These are phyloP conservation scores for Anthoscopus minutus DNA, from an alignment of 2,113 vertebrate species.

Conservation along the genomic window DNA sequence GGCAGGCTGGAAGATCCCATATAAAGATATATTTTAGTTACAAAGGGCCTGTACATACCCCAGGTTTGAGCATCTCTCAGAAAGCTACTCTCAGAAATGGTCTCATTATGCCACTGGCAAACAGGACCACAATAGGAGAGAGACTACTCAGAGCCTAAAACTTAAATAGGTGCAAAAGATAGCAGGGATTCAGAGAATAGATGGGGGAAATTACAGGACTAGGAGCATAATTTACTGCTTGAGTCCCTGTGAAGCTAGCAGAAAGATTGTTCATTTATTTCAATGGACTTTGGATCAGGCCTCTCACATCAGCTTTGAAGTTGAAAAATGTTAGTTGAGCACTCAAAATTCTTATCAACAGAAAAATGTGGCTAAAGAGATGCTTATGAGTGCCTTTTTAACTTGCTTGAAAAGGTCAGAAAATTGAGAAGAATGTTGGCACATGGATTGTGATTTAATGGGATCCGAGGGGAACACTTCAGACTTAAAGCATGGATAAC, in stretches of 20 bases:
- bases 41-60: not conserved
- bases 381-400: not conserved
- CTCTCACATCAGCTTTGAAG: slow-evolving; percentile 22
- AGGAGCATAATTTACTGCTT: not conserved
- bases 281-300: not conserved
- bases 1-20: not conserved
- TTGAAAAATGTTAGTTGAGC: not conserved
- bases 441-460: not conserved
- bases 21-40: not conserved
- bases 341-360: not conserved
- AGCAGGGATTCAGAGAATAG: not conserved
- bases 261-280: not conserved
- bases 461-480: not conserved
- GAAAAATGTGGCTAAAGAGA: not conserved
- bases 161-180: not conserved
- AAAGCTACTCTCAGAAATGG: not conserved
- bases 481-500: not conserved
- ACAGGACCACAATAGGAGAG: not conserved
- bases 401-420: slow-evolving; percentile 24
- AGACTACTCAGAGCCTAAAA: not conserved
- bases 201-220: not conserved
- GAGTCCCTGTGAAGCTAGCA: not conserved
- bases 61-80: not conserved
- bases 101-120: not conserved
- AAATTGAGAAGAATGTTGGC: not conserved